Conservation (phyloP, 2,797 vertebrate species). For the Notolabrus celidotus region DNA sequence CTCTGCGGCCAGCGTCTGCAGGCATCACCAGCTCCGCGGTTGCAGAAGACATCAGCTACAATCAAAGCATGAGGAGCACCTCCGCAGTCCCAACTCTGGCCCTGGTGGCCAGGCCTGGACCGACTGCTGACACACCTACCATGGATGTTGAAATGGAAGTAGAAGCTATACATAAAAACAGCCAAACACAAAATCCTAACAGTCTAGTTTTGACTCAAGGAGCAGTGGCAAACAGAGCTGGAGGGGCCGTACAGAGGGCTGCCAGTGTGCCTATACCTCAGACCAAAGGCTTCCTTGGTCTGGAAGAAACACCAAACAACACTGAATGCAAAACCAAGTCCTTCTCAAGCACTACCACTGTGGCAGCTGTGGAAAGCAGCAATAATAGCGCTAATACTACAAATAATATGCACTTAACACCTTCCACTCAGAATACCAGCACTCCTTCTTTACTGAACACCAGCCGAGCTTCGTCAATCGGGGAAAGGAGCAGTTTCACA, state of each 20-base stretch:
- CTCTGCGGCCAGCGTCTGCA: conserved; percentile 87
- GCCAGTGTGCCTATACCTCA: conserved; percentile 86
- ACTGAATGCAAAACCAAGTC: conserved; percentile 82
- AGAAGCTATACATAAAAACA: conserved; percentile 88
- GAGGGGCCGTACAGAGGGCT: conserved; percentile 82
- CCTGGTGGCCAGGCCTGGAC: conserved; percentile 80
- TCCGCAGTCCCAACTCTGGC: conserved; percentile 89
- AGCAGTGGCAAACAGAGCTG: conserved; percentile 72
- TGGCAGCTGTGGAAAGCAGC: conserved; percentile 77
- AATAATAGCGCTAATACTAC: conserved; percentile 77
- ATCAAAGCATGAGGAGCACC: conserved; percentile 87
- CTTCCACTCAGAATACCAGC: conserved; percentile 84
- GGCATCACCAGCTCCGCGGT: conserved; percentile 73
- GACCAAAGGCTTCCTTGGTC: conserved; percentile 81
- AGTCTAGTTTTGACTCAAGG: conserved; percentile 74
- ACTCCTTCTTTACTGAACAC: conserved; percentile 81
- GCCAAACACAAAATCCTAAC: conserved; percentile 80
- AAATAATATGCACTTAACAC: conserved; percentile 82
- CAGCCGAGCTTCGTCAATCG: conserved; percentile 81
- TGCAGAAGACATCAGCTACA: conserved; percentile 82
- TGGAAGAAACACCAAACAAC: conserved; percentile 79
- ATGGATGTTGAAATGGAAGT: conserved; percentile 92
- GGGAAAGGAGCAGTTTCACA: conserved; percentile 74
- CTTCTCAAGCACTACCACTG: conserved; percentile 73
- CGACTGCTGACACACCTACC: conserved; percentile 69